These are phyloP conservation scores for Podargus strigoides DNA, from an alignment of 2,797 vertebrate species.

Conservation along the genomic window DNA sequence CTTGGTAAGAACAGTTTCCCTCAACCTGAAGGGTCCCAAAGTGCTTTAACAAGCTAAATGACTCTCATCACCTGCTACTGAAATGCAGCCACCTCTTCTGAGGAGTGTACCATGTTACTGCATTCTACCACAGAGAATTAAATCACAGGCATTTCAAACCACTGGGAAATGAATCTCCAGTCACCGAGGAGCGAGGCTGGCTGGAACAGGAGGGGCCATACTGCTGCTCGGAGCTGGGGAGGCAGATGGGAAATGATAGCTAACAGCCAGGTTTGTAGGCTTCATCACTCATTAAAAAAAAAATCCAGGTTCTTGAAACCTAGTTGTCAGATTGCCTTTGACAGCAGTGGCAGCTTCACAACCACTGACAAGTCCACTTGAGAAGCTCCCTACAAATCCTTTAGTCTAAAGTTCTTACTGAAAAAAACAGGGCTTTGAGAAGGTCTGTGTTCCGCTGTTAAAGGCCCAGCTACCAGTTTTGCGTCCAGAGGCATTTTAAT, in stretches of 20 bases:
- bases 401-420: background rate
- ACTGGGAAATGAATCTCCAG: background rate
- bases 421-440: background rate
- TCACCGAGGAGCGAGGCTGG: background rate
- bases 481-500: conserved; percentile 55
- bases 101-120: fast-evolving
- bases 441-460: background rate
- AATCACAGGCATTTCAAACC: background rate
- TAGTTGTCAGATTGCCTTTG: conserved; percentile 6
- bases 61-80: background rate
- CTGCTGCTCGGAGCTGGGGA: background rate
- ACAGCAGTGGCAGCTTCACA: background rate
- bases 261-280: background rate
- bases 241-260: background rate
- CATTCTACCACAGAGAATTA: background rate
- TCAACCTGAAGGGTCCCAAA: conserved; percentile 68
- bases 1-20: background rate
- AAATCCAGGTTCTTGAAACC: background rate
- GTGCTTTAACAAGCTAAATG: conserved; percentile 31
- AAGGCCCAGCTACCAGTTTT: background rate
- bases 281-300: background rate
- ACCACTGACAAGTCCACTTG: background rate
- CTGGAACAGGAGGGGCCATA: background rate
- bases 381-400: background rate
- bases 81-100: background rate